Conservation (phyloP, 2,888 invertebrate species). For the Lasioglossum lativentre region DNA sequence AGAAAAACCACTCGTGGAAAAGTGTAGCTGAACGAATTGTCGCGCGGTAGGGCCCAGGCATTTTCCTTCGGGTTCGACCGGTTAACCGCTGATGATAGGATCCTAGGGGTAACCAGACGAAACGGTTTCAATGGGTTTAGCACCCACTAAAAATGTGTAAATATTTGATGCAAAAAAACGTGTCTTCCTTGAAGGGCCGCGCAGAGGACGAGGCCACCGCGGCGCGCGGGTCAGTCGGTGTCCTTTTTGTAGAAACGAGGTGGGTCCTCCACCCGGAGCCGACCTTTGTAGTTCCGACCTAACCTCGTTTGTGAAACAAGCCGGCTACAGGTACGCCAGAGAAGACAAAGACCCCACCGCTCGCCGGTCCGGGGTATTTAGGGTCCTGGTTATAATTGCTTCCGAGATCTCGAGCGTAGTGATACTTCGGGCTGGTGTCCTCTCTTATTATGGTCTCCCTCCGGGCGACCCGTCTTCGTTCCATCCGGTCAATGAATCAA, state of each 20-base stretch:
- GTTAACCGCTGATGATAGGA: constrained; percentile 59
- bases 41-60: constrained; percentile 10
- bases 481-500: constrained; percentile 59
- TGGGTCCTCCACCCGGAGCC: constrained; percentile 60
- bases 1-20: not conserved
- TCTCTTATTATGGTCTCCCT: constrained; percentile 38
- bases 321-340: constrained; percentile 79
- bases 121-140: constrained; percentile 77
- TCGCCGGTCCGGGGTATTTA: constrained; percentile 74
- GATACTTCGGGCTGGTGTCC: constrained; percentile 64
- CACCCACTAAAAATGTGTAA: constrained; percentile 83
- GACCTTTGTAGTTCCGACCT: constrained; percentile 80
- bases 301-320: constrained; percentile 83
- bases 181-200: constrained; percentile 34
- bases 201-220: constrained; percentile 48
- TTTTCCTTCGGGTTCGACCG: constrained; percentile 60
- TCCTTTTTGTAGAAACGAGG: constrained; percentile 57
- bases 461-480: constrained; percentile 35
- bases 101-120: constrained; percentile 46
- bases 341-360: constrained; percentile 79
- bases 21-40: constrained; percentile 25
- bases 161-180: constrained; percentile 79
- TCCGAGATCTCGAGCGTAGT: constrained; percentile 76
- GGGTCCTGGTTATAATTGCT: constrained; percentile 82
- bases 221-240: constrained; percentile 59